Base-by-base conservation (phyloP, 2,888 invertebrate genomes). In the Aradus depressus region DNA sequence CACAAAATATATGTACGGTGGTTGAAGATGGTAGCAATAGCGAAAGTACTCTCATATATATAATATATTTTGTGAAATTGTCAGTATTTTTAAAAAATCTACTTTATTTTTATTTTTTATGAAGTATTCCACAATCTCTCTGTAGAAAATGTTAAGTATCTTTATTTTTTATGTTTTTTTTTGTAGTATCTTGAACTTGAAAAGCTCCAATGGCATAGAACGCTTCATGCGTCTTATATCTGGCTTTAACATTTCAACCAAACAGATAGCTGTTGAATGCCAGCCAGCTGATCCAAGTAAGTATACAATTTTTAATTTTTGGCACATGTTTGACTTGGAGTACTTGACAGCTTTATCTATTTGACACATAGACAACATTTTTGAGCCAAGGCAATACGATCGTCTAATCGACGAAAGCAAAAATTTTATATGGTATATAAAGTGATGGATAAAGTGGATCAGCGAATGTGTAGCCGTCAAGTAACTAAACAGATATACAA, bases 191-290 rank as follows among this genome's bases (percentile, higher is more conserved):
- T n/a, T 10, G 12, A 31, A 31, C 8, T 31, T 31, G 10, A 5
- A 23, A 18, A 32, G 31, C 1, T 31, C 25, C 18, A 26, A 37
- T 47, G 47, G 23, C 12, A 35, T 18, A 16, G 32, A 34, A 14
- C 14, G 22, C 2, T 50, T 4, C 6, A 41, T 42, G 16, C 43
- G 26, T 2, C 23, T 25, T 18, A 38, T 43, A 3, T 51, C 51
- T 34, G 21, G 21, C 4, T 47, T 56, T 5, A 50, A 43, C 22
- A 52, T 56, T 44, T 51, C 51, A 4, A 56, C 56, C 10, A 56
- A 56, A 34, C 56, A 56, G 28, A 35, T 56, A 6, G 56, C 44
- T 1, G 8, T 54, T 4, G 54, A 56, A 18, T 45, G 49, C 14
- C 28, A 18, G 10, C 38, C 50, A 3, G 16, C 14, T 6, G 42